Conservation (phyloP, 1,140 invertebrate genomes). For the Ostrea denselamellosa region DNA sequence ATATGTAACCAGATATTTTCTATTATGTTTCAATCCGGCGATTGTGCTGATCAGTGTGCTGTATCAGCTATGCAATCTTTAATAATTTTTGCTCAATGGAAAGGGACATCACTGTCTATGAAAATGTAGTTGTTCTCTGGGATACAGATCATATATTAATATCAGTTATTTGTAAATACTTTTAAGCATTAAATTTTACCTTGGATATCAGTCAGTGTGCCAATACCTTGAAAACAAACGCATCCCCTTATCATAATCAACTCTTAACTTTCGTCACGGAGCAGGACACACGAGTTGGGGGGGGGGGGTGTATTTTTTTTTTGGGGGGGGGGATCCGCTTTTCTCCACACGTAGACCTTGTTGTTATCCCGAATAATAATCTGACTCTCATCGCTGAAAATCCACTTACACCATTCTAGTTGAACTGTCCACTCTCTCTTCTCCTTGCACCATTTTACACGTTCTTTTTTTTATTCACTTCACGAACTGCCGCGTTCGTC, state of each 20-base stretch:
- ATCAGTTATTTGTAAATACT: conserved; percentile 32
- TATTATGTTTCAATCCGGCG: conserved; percentile 41
- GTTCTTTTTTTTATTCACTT: too few relatives aligned
- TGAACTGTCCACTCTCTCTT: too few relatives aligned
- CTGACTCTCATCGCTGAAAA: too few relatives aligned
- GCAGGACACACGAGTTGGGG: not conserved
- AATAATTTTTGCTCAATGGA: not conserved
- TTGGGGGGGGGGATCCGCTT: too few relatives aligned
- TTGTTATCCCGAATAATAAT: too few relatives aligned
- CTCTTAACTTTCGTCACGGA: not conserved
- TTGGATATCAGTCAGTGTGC: conserved; percentile 37
- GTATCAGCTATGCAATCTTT: too few relatives aligned
- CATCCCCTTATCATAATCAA: conserved; percentile 43
- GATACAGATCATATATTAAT: conserved; percentile 45
- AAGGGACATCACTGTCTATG: conserved; percentile 34
- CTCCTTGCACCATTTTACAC: too few relatives aligned
- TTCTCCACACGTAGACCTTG: too few relatives aligned
- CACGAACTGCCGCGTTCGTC: too few relatives aligned
- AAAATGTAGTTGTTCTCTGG: conserved; percentile 22
- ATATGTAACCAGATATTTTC: conserved; percentile 41
- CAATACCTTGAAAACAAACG: not conserved
- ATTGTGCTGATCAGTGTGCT: not conserved
- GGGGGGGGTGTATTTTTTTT: conserved; percentile 6
- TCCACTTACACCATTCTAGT: not conserved
- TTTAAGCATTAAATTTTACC: conserved; percentile 29